phyloP scores from a whole-genome alignment of 2,888 invertebrate genomes.

The Nasonia oneida region DNA sequence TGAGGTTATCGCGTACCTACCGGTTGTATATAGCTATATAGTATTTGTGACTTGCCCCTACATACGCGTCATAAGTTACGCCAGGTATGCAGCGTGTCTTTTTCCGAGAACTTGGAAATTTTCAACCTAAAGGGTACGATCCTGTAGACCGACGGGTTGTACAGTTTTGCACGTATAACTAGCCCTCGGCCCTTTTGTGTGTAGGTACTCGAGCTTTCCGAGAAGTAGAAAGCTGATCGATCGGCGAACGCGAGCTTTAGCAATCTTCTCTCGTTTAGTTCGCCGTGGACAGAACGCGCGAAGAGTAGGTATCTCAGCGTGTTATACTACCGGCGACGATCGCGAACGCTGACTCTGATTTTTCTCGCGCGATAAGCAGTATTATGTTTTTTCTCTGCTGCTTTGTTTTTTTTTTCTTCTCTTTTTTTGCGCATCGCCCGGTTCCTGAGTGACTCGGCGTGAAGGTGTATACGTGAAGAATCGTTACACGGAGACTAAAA shows the following conservation, averaged over 20 bases:
- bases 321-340: constrained; percentile 21
- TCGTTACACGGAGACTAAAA: neutral
- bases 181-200: constrained; percentile 16
- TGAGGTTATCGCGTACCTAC: neutral
- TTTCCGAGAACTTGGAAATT: constrained; percentile 39
- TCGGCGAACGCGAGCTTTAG: neutral
- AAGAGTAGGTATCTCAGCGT: neutral
- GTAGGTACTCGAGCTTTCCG: constrained; percentile 28
- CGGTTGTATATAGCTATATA: neutral
- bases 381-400: constrained; percentile 23
- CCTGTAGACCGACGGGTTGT: neutral
- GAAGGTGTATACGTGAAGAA: neutral
- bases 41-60: constrained; percentile 35
- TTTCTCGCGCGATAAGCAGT: constrained; percentile 45
- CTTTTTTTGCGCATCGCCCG: neutral
- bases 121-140: neutral
- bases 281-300: neutral
- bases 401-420: constrained; percentile 24
- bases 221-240: constrained; percentile 47
- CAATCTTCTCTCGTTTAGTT: constrained; percentile 27
- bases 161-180: neutral
- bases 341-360: constrained; percentile 43
- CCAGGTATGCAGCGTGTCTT: constrained; percentile 20
- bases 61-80: neutral
- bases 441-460: neutral